Evolutionary conservation across 2,113 vertebrate species (phyloP).

Genomic region (Syrmaticus mikado): DNA sequence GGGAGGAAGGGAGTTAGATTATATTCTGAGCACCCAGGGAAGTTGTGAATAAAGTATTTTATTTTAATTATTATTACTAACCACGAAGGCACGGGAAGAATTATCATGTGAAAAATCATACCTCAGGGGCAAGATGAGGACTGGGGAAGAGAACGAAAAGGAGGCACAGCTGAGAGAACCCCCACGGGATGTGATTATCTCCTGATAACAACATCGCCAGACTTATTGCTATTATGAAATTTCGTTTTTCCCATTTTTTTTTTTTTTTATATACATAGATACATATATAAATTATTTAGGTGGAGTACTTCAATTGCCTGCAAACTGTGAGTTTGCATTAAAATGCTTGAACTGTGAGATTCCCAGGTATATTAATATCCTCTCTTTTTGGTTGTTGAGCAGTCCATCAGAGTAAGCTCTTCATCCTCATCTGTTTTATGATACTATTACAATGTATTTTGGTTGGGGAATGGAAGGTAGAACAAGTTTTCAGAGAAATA

Average conservation of each 20-base stretch:
- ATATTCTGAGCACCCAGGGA: slow-evolving; percentile 47
- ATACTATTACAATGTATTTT: slow-evolving; percentile 79
- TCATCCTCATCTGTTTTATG: slow-evolving; percentile 80
- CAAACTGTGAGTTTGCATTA: slow-evolving; percentile 78
- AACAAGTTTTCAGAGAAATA: slow-evolving; percentile 79
- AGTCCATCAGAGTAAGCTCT: slow-evolving; percentile 80
- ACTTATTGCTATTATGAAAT: slow-evolving; percentile 81
- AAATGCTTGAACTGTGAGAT: slow-evolving; percentile 83
- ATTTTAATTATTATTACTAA: slow-evolving; percentile 79
- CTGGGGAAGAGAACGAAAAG: slow-evolving; percentile 50
- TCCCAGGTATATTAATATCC: slow-evolving; percentile 82
- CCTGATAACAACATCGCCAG: slow-evolving; percentile 80
- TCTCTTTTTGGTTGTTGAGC: slow-evolving; percentile 78
- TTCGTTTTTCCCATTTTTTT: slow-evolving; percentile 69
- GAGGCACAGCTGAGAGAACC: slow-evolving; percentile 77
- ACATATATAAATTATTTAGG: slow-evolving; percentile 82
- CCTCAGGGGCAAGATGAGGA: slow-evolving; percentile 76
- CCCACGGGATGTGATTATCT: slow-evolving; percentile 86
- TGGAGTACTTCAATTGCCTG: slow-evolving; percentile 79
- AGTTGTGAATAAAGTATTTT: slow-evolving; percentile 73
- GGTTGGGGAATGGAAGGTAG: slow-evolving; percentile 68
- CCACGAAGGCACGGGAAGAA: slow-evolving; percentile 73
- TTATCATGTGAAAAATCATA: slow-evolving; percentile 82
- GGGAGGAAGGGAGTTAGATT: slow-evolving; percentile 17
- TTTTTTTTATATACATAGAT: slow-evolving; percentile 71